Evolutionary conservation across 1,140 invertebrate species (phyloP), one percentile per base, ranked within the genome.

Genomic region (Calephelis nemesis): DNA sequence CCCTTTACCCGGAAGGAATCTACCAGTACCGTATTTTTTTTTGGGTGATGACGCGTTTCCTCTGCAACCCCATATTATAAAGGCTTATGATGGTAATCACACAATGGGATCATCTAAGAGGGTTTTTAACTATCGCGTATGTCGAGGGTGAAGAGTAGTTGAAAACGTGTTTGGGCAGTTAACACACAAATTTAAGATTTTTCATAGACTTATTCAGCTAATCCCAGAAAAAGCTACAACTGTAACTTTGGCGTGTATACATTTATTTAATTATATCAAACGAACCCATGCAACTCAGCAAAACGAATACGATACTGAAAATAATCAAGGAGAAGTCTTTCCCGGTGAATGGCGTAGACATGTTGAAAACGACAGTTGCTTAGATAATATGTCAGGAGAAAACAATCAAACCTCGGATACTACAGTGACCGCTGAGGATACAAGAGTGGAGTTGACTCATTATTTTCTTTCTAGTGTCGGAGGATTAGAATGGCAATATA

Each of bases 261-360:
- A 67, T 71, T 71, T 71, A 42, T 67, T 67, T 42, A 71, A 71
- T 71, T 71, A 63, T 67, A 42, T 71, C n/a, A 67, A 71, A 71
- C 64, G 47, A 71, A 60, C 13, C 45, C 54, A 5, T 60, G 49
- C 39, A 67, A 49, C 42, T 40, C 54, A 62, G 30, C 63, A 65
- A 65, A 65, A 70, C 12, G 68, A 62, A 70, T 70, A 70, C 42
- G 68, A 70, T 70, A 54, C 50, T 54, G 68, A 70, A 70, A 65
- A 70, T 70, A 50, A 52, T 65, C 11, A 52, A 42, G 63, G 68
- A 70, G 68, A 65, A 70, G 8, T 70, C 63, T 42, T 58, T 65
- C 68, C 68, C 15, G 68, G 68, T 58, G 68, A 70, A 30, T 70
- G 68, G 68, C 68, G 63, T 11, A 62, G 63, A 47, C 13, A 54